These are phyloP conservation scores for Xenotilapia caudafasciata DNA, from an alignment of 2,113 vertebrate species.

Conservation along the genomic window DNA sequence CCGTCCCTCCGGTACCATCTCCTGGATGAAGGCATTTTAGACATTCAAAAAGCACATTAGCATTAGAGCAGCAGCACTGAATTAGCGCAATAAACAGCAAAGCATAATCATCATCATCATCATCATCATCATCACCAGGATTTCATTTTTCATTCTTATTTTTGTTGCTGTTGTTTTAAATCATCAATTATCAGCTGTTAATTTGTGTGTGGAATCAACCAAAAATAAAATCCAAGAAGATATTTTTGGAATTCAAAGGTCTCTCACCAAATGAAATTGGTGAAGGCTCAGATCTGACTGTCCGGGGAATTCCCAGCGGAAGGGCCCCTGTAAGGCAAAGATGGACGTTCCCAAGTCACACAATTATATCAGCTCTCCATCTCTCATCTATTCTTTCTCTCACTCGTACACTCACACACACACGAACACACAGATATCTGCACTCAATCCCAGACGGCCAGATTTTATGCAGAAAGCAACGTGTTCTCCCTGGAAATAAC, in stretches of 20 bases:
- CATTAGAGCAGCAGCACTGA: constrained; percentile 47
- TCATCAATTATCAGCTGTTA: constrained; percentile 49
- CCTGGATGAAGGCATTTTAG: constrained; percentile 6
- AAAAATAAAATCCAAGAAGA: constrained; percentile 54
- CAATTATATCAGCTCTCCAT: constrained; percentile 69
- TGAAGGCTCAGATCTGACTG: constrained; percentile 78
- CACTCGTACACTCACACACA: neutral
- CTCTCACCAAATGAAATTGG: constrained; percentile 82
- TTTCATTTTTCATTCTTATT: constrained; percentile 33
- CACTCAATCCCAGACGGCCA: constrained; percentile 28
- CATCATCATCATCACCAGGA: constrained; percentile 21
- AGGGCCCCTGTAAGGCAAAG: constrained; percentile 79
- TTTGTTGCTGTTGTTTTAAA: constrained; percentile 4
- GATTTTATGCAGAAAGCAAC: constrained; percentile 52
- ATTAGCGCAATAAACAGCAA: constrained; percentile 49
- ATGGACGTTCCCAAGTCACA: constrained; percentile 76
- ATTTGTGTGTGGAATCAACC: constrained; percentile 59
- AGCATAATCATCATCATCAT: constrained; percentile 38
- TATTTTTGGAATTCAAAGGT: constrained; percentile 73
- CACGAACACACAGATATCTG: neutral
- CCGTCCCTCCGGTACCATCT: neutral
- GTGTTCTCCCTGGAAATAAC: constrained; percentile 50
- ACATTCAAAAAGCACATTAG: constrained; percentile 33
- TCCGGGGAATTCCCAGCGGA: constrained; percentile 78
- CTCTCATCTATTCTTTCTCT: constrained; percentile 6